These are phyloP conservation scores for Apomyelois bistriatella DNA, from an alignment of 2,888 invertebrate genomes.

Conservation along the genomic window DNA sequence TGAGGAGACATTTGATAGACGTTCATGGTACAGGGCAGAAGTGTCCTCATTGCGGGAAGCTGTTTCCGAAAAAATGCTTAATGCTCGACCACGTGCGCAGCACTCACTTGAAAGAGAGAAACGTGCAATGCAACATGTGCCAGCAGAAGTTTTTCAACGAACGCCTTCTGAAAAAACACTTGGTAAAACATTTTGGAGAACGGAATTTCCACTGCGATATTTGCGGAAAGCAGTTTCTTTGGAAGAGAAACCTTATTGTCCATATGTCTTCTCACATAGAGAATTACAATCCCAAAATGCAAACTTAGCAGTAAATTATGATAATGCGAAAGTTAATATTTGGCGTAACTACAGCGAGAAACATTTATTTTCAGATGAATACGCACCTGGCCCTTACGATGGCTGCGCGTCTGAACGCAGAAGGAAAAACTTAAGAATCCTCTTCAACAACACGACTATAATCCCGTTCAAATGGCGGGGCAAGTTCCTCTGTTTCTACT, in stretches of 20 bases:
- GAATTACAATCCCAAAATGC: constrained; percentile 15
- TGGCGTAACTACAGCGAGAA: constrained; percentile 48
- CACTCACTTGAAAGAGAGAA: constrained; percentile 59
- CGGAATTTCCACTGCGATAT: constrained; percentile 77
- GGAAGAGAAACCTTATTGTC: constrained; percentile 78
- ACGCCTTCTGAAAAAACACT: constrained; percentile 57
- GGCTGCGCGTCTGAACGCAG: constrained; percentile 50
- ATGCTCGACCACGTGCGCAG: constrained; percentile 56
- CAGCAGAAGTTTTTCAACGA: constrained; percentile 53
- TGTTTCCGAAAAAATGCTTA: constrained; percentile 53
- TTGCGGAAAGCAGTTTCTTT: constrained; percentile 78
- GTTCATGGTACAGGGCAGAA: constrained; percentile 51
- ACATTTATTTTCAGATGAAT: constrained; percentile 68
- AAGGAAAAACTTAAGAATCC: constrained; percentile 60
- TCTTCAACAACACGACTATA: constrained; percentile 65
- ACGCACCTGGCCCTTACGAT: constrained; percentile 45
- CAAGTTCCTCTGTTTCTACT: constrained; percentile 61
- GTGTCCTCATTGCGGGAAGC: constrained; percentile 49
- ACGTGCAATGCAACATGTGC: constrained; percentile 54
- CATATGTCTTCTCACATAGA: constrained; percentile 65
- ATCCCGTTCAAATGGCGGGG: constrained; percentile 71
- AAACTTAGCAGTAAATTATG: constrained; percentile 13
- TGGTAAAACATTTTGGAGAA: constrained; percentile 71
- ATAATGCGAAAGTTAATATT: constrained; percentile 12
- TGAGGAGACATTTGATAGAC: constrained; percentile 49